A percentile compares a stretch with the other conserved stretches of the same genome.
phyloP scores from a whole-genome alignment of 1,140 invertebrate species.

The Triops cancriformis region DNA sequence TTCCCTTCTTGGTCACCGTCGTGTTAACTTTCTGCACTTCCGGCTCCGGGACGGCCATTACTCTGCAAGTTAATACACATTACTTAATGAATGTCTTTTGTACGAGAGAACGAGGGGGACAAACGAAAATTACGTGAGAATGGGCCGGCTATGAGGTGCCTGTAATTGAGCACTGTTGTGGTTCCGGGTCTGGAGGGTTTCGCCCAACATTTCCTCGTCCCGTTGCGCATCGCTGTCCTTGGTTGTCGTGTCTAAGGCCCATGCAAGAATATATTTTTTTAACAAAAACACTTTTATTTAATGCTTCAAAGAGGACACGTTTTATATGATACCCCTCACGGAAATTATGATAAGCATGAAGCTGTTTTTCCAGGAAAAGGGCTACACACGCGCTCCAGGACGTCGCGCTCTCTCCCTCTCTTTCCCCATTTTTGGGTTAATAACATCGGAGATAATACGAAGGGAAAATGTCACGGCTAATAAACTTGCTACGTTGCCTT shows the following conservation, averaged over 20 bases:
- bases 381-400: conserved; percentile 7
- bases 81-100: background rate
- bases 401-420: background rate
- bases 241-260: conserved; percentile 12
- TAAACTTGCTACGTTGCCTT: conserved; percentile 7
- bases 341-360: background rate
- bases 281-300: background rate
- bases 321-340: conserved; percentile 3
- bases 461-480: background rate
- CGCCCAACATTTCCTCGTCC: conserved; percentile 8
- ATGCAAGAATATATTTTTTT: conserved; percentile 4
- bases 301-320: background rate
- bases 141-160: background rate
- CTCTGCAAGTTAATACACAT: background rate
- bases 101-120: background rate
- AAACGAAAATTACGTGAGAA: conserved; percentile 6
- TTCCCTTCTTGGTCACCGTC: background rate
- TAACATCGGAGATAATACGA: background rate
- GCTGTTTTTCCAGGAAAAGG: background rate
- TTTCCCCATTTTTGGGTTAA: conserved; percentile 14
- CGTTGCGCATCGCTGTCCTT: conserved; percentile 8
- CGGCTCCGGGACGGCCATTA: background rate
- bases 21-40: background rate
- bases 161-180: conserved; percentile 13
- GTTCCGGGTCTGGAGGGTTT: conserved; percentile 7